Evolutionary conservation across 2,888 invertebrate genomes (phyloP).

Genomic region (Drosophila acutilabella): DNA sequence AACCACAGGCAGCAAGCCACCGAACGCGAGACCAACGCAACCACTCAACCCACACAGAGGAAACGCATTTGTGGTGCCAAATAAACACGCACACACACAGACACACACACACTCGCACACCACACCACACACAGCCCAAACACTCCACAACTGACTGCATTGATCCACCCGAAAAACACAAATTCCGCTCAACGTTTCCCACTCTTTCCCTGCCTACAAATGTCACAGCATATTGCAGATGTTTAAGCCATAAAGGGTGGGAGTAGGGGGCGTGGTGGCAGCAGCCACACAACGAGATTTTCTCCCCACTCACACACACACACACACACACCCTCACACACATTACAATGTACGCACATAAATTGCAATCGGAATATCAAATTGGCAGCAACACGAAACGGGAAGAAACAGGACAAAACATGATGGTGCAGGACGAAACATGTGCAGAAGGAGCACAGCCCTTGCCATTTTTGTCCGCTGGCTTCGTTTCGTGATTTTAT

Average conservation of each 20-base stretch:
- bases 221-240: conserved; percentile 74
- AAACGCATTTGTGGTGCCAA: conserved; percentile 81
- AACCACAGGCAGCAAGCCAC: conserved; percentile 78
- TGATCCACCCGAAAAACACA: conserved; percentile 53
- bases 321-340: conserved; percentile 22
- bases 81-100: conserved; percentile 65
- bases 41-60: conserved; percentile 62
- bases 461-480: conserved; percentile 34
- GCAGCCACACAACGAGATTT: conserved; percentile 66
- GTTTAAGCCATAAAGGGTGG: conserved; percentile 55
- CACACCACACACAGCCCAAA: conserved; percentile 24
- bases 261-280: conserved; percentile 20
- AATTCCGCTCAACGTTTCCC: conserved; percentile 10
- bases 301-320: conserved; percentile 11
- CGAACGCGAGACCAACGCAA: conserved; percentile 53
- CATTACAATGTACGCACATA: conserved; percentile 63
- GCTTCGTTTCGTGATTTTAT: conserved; percentile 77
- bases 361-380: conserved; percentile 79
- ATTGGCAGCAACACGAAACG: conserved; percentile 64
- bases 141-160: conserved; percentile 44
- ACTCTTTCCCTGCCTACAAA: conserved; percentile 6
- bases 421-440: conserved; percentile 15
- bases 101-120: conserved; percentile 4
- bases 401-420: conserved; percentile 28
- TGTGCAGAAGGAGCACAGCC: conserved; percentile 11